A percentile compares a stretch with the other conserved stretches of the same genome.
These are phyloP conservation scores for Sebastes minor DNA, from an alignment of 2,797 vertebrate genomes.

Conservation along the genomic window DNA sequence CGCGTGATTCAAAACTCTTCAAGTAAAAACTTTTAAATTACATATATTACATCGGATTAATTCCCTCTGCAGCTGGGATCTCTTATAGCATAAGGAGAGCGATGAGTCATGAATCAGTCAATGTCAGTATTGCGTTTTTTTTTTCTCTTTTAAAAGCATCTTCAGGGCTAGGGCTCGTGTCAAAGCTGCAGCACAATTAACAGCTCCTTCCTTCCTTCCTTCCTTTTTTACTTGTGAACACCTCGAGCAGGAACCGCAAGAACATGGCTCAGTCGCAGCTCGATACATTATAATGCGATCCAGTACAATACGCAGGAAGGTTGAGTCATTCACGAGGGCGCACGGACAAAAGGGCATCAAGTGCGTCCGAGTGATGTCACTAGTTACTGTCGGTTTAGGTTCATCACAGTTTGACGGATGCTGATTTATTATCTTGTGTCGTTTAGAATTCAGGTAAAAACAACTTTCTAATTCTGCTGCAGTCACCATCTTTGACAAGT, in stretches of 20 bases:
- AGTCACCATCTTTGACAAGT: neutral
- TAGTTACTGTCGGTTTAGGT: neutral
- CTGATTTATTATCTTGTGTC: neutral
- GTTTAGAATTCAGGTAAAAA: neutral
- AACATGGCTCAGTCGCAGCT: neutral
- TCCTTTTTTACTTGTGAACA: neutral
- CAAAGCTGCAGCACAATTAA: neutral
- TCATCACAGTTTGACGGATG: neutral
- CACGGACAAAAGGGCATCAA: slow-evolving; percentile 8
- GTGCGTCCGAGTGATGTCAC: slow-evolving; percentile 10
- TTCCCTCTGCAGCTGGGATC: neutral
- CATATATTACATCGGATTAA: neutral
- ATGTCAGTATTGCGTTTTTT: neutral
- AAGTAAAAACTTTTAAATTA: neutral
- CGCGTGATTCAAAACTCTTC: neutral
- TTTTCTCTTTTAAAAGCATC: neutral
- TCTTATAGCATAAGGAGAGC: neutral
- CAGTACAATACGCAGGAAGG: neutral
- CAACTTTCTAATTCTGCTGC: neutral
- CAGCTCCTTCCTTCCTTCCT: neutral
- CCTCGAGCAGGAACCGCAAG: neutral
- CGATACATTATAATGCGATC: neutral
- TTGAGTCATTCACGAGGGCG: slow-evolving; percentile 17
- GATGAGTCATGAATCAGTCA: slow-evolving; percentile 23
- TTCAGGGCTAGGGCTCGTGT: neutral